Conservation (phyloP, 2,113 vertebrate species). For the Xenus cinereus region DNA sequence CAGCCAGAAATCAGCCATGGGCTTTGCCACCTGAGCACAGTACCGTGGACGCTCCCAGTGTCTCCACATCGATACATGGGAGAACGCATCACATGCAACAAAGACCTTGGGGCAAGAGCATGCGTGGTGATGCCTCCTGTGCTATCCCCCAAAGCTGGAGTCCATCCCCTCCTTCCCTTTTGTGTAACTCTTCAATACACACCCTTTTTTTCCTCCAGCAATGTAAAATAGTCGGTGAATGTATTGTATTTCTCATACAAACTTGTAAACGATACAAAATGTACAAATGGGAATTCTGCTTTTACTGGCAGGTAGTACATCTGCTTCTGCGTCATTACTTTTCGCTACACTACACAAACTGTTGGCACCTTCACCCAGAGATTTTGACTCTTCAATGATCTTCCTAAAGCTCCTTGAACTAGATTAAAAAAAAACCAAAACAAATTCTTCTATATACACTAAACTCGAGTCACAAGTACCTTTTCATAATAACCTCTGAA, state of each 20-base stretch:
- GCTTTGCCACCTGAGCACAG: not conserved
- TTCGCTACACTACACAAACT: not conserved
- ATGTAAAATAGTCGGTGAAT: not conserved
- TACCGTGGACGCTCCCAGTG: not conserved
- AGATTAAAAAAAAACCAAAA: not conserved
- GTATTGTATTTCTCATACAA: not conserved
- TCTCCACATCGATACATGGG: accelerated
- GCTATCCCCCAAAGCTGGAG: not conserved
- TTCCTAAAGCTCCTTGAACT: not conserved
- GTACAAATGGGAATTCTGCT: not conserved
- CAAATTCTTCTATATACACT: not conserved
- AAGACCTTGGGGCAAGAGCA: not conserved
- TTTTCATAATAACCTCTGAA: not conserved
- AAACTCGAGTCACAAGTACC: not conserved
- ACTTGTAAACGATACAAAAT: not conserved
- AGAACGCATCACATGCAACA: not conserved
- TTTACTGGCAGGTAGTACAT: not conserved
- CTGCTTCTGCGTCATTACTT: not conserved
- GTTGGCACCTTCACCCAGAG: not conserved
- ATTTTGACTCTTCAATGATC: not conserved
- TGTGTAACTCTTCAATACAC: not conserved
- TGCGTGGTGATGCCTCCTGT: not conserved
- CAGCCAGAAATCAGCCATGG: not conserved
- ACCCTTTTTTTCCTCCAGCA: accelerated
- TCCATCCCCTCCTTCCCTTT: not conserved